These are phyloP conservation scores for Alviniconcha strummeri DNA, from an alignment of 2,888 invertebrate species.

Conservation along the genomic window DNA sequence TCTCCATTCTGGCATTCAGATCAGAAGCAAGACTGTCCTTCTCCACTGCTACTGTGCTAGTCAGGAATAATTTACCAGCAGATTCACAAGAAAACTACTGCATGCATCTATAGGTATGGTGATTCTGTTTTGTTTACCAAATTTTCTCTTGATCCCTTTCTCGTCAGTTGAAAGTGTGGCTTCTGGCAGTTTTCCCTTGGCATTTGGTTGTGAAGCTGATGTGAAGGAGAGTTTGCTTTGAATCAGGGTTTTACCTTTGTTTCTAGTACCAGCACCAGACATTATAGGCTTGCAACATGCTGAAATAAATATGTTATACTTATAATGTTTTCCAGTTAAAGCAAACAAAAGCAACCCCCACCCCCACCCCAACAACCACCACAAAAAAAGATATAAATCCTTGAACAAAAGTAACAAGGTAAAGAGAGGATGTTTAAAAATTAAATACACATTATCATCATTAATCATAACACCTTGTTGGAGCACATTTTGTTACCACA, in stretches of 20 bases:
- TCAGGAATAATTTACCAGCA: too few relatives aligned
- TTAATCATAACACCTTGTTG: too few relatives aligned
- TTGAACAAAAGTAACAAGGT: neutral
- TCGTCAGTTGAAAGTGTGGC: neutral
- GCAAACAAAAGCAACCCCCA: neutral
- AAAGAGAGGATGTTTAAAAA: too few relatives aligned
- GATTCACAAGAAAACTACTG: too few relatives aligned
- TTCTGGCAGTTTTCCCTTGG: neutral
- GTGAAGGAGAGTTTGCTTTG: conserved; percentile 27
- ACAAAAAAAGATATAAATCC: neutral
- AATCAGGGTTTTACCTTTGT: conserved; percentile 12
- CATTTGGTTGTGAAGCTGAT: neutral
- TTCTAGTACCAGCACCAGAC: conserved; percentile 11
- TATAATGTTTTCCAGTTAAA: neutral
- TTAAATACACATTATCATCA: too few relatives aligned
- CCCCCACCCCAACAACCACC: neutral
- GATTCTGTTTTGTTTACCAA: neutral
- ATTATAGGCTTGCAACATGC: conserved; percentile 19
- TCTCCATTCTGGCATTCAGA: too few relatives aligned
- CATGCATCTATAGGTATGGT: too few relatives aligned
- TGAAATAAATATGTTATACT: neutral
- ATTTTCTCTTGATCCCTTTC: conserved; percentile 18
- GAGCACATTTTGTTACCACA: too few relatives aligned
- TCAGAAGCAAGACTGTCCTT: too few relatives aligned
- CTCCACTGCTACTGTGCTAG: too few relatives aligned